Base-by-base conservation (phyloP, 2,797 vertebrate species). In the Todus mexicanus region DNA sequence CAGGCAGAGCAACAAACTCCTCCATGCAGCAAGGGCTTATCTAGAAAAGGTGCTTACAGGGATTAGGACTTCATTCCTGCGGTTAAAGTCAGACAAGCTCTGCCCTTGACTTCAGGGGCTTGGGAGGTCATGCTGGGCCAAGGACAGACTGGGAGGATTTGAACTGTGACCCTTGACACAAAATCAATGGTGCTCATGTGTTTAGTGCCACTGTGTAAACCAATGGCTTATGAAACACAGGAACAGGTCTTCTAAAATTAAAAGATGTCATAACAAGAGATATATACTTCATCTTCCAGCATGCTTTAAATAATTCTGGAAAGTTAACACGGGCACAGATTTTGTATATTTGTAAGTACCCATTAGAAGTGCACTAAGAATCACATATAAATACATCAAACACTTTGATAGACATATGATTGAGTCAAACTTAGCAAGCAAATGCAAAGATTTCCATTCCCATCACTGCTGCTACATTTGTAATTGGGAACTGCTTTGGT, bases 41-140 rank as follows among this genome's bases (percentile, higher is more conserved):
- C 63, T 65, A 51, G 89, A 54, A 93, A 92, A 94, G 78, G 90
- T 89, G 38, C 59, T 93, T 93, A 94, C 21, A 45, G 35, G 76
- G 76, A 93, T 93, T 89, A 95, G 76, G 82, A 72, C 29, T 77
- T 81, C 59, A 83, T 84, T 90, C 54, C 33, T 80, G 43, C 48
- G 76, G 27, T 37, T 73, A 33, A 79, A 65, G 38, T 45, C 75
- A 85, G 43, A 56, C 38, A 51, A 85, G 38, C 33, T 87, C 72
- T 90, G 51, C 51, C 63, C 51, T 89, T 81, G 66, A 85, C 56
- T 91, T 81, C 37, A 73, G 51, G 37, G 29, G 27, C 26, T 45
- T 31, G 33, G n/a, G 43, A 91, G 59, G 73, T 73, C 42, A 4
- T 0, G 0, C 17, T 2, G 1, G 89, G 72, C 33, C 47, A 85